Evolutionary conservation across 2,888 invertebrate species (phyloP), one percentile per base, ranked within the genome.

Genomic region (Sturmia bella): DNA sequence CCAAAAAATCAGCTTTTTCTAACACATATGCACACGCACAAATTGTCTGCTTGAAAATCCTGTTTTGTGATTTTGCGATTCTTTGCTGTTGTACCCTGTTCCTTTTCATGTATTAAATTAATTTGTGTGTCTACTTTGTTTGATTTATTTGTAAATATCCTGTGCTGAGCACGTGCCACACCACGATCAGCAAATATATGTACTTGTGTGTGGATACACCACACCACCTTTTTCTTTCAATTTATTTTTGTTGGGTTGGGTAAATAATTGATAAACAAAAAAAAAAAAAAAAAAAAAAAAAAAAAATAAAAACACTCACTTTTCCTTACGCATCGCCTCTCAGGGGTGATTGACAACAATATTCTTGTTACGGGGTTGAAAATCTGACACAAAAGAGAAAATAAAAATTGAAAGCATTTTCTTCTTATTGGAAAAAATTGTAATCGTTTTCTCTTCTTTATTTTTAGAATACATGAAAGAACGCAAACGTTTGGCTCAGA

Each of bases 401-500:
- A 24, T 43, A 39, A 24, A 48, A 77, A 72, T 50, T 41, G 6
- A 15, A 4, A 41, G 2, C 6, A 17, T 17, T 21, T 19, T 19
- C 48, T 59, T 72, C 72, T 52, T 52, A 69, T 72, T 45, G 45
- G 78, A 73, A 43, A 19, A 11, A 12, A n/a, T 68, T 50, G 48
- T 50, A 2, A 52, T 9, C n/a, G 15, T 43, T 43, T 32, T 54
- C 19, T 39, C 43, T 68, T 45, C 56, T 80, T 70, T 50, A 69
- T 75, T 89, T 90, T 39, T 87, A 91, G 91, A 91, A 85, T 91
- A 90, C 85, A 90, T 91, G 90, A 91, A 91, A 85, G 91, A 91
- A 85, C 91, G 91, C 83, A 91, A 91, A 85, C 90, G 91, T 41
- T 87, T 91, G 57, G 85, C 89, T 48, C 90, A 90, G 85, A 88